Evolutionary conservation across 2,888 invertebrate genomes (phyloP).

Genomic region (Tipula vernalis): DNA sequence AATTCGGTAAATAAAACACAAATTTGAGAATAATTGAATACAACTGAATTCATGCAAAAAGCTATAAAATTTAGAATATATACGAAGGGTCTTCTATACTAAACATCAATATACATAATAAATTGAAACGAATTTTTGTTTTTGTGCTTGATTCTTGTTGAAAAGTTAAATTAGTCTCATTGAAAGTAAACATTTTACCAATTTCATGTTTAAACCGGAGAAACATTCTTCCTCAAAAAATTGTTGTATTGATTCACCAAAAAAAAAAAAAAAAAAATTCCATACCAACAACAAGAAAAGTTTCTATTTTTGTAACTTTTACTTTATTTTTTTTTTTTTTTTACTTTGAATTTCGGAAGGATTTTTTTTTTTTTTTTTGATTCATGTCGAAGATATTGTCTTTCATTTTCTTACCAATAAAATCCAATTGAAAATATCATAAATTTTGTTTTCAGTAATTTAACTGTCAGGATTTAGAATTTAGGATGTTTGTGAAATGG

Average conservation of each 20-base stretch:
- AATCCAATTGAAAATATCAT: not conserved
- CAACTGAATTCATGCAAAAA: not conserved
- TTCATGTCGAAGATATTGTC: not conserved
- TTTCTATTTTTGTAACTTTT: not conserved
- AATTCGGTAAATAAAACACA: not conserved
- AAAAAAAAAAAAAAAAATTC: not conserved
- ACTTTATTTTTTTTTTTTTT: not conserved
- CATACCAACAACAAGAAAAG: not conserved
- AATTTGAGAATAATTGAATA: not conserved
- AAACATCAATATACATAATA: not conserved
- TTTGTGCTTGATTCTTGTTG: not conserved
- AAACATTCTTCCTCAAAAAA: not conserved
- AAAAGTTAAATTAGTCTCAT: not conserved
- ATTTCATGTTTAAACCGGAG: not conserved
- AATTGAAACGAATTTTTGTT: not conserved
- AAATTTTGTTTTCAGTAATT: not conserved
- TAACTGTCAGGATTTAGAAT: not conserved
- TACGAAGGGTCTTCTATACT: not conserved
- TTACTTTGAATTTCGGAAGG: not conserved
- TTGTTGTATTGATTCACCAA: not conserved
- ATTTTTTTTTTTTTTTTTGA: not conserved
- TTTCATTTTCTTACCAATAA: not conserved
- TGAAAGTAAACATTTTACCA: not conserved
- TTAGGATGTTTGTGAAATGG: not conserved
- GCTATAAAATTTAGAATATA: not conserved